Evolutionary conservation across 2,797 vertebrate genomes (phyloP).

Genomic region (Cygnus olor): DNA sequence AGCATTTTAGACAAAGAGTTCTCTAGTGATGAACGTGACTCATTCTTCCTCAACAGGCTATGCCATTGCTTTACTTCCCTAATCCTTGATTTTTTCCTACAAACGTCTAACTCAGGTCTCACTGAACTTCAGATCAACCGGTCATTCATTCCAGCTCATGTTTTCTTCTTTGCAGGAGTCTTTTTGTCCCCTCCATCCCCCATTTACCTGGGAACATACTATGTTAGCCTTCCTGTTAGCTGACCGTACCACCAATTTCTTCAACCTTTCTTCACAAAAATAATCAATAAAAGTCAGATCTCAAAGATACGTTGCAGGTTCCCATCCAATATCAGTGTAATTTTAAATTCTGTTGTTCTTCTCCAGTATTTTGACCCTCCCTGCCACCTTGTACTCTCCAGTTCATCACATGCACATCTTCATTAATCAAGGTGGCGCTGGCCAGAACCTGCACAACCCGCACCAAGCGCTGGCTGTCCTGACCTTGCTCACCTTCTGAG

Average conservation of each 20-base stretch:
- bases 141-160: not conserved
- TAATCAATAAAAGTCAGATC: not conserved
- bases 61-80: not conserved
- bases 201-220: not conserved
- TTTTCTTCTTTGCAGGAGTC: not conserved
- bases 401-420: not conserved
- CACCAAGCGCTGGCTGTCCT: not conserved
- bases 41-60: not conserved
- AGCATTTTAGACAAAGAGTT: not conserved
- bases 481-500: not conserved
- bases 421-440: not conserved
- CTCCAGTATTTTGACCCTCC: not conserved
- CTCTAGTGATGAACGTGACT: not conserved
- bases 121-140: not conserved
- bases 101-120: not conserved
- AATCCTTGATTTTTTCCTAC: not conserved
- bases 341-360: not conserved
- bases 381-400: not conserved
- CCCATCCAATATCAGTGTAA: not conserved
- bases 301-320: not conserved
- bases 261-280: not conserved
- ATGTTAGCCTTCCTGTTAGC: not conserved
- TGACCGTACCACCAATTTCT: not conserved
- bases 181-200: not conserved
- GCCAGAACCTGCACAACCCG: not conserved